Evolutionary conservation across 2,113 vertebrate genomes (phyloP), one percentile per base, ranked within the genome.

Genomic region (Brachyistius frenatus): DNA sequence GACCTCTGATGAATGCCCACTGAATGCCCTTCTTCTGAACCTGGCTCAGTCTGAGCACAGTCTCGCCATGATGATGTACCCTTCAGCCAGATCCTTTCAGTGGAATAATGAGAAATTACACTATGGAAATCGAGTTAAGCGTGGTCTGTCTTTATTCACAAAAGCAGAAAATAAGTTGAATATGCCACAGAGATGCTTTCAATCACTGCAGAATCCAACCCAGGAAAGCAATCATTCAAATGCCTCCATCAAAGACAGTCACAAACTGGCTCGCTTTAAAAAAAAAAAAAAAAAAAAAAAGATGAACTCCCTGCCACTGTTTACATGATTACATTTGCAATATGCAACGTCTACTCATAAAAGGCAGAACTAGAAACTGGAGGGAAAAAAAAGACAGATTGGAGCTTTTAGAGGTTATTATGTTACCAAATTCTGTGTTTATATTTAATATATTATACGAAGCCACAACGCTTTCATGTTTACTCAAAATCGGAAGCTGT

Each of bases 131-230:
- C 0, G 58, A 66, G 16, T 72, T 52, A 67, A 60, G 33, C 14
- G n/a, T 11, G 10, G 70, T 16, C 39, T 41, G 0, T 37, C 30
- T 53, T 73, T 50, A 60, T 56, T 73, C 64, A 78, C 33, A 62
- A 54, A 54, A 53, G 46, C 70, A 66, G 58, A 69, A 70, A 61
- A 74, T 23, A 66, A 37, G 3, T 49, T 69, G 33, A 49, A 44
- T 46, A 33, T 66, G 50, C 52, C 39, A 56, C 7, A 56, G 30
- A 70, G 57, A 60, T 32, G 37, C 11, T 66, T 69, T 56, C 9
- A 49, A 63, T 56, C 55, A 64, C 16, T 32, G 53, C 57, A 57
- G 39, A 50, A 15, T 47, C 31, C 10, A 11, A 47, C 23, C 13
- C 9, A 65, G 46, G 65, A 49, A 73, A 58, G 31, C 33, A 41